These are phyloP conservation scores for Motacilla tschutschensis DNA, from an alignment of 2,113 vertebrate genomes.

Conservation along the genomic window DNA sequence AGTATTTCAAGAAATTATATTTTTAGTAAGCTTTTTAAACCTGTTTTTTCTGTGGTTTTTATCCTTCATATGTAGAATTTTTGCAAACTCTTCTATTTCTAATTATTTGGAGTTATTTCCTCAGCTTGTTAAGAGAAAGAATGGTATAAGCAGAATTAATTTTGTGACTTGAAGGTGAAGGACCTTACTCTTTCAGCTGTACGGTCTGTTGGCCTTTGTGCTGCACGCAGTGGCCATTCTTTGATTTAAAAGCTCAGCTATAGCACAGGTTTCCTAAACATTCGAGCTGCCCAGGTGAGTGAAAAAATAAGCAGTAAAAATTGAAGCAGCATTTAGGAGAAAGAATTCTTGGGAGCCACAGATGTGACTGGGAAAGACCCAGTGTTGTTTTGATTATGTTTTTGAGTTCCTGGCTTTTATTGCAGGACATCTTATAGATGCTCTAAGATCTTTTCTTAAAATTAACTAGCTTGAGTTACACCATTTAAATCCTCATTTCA, in stretches of 20 bases:
- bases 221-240: rapidly evolving
- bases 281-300: background rate
- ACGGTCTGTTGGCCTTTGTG: background rate
- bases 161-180: background rate
- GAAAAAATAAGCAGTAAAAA: background rate
- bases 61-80: background rate
- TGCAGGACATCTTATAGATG: background rate
- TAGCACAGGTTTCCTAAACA: background rate
- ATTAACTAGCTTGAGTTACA: background rate
- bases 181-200: background rate
- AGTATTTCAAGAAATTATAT: background rate
- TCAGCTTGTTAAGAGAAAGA: background rate
- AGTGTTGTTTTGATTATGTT: background rate
- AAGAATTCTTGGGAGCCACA: background rate
- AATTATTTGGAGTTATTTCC: background rate
- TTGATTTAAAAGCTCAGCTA: background rate
- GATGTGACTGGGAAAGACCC: background rate
- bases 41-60: background rate
- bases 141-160: background rate
- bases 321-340: background rate
- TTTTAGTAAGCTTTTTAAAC: background rate
- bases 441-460: background rate
- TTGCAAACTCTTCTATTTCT: background rate
- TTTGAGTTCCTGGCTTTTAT: background rate
- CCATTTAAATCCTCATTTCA: background rate